A percentile compares a stretch with the other conserved stretches of the same genome.
Evolutionary conservation across 53 echinoderm and acorn worm genomes (phyloP).

Genomic region (Crossaster papposus): DNA sequence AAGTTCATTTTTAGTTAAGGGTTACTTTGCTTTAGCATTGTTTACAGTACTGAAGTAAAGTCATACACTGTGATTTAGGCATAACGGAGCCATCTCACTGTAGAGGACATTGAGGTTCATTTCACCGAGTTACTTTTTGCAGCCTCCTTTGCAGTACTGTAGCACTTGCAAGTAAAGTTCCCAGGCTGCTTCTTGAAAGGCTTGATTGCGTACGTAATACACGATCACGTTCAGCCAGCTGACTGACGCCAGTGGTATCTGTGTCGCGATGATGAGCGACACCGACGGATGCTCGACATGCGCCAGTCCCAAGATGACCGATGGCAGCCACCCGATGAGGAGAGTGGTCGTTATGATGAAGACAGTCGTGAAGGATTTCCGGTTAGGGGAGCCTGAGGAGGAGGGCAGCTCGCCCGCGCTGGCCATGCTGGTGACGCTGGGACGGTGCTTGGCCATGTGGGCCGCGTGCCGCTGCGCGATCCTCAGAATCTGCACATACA

Average conservation of each 20-base stretch:
- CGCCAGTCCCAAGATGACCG: conserved; percentile 11
- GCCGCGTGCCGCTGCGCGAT: conserved; percentile 42
- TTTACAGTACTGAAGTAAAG: too few species aligned
- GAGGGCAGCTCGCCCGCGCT: not conserved
- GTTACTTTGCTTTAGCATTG: too few species aligned
- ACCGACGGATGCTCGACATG: not conserved
- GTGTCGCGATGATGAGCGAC: not conserved
- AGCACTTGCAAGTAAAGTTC: conserved; percentile 11
- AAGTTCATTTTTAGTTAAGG: too few species aligned
- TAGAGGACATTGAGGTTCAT: not conserved
- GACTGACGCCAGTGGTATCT: conserved; percentile 50
- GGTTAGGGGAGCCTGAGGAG: conserved; percentile 6
- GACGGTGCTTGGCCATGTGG: conserved; percentile 50
- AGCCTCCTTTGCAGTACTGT: conserved; percentile 40
- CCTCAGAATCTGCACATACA: conserved; percentile 43
- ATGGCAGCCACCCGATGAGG: conserved; percentile 40
- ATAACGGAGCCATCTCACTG: not conserved
- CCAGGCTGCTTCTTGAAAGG: conserved; percentile 18
- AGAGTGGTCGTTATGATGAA: conserved; percentile 50
- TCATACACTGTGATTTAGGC: not conserved
- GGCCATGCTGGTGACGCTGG: conserved; percentile 19
- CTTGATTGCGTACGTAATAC: conserved; percentile 47
- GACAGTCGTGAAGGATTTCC: conserved; percentile 56
- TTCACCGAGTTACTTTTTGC: not conserved
- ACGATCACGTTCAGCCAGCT: conserved; percentile 56